These are phyloP conservation scores for Psammodynastes pulverulentus DNA, from an alignment of 2,113 vertebrate genomes.

Conservation along the genomic window DNA sequence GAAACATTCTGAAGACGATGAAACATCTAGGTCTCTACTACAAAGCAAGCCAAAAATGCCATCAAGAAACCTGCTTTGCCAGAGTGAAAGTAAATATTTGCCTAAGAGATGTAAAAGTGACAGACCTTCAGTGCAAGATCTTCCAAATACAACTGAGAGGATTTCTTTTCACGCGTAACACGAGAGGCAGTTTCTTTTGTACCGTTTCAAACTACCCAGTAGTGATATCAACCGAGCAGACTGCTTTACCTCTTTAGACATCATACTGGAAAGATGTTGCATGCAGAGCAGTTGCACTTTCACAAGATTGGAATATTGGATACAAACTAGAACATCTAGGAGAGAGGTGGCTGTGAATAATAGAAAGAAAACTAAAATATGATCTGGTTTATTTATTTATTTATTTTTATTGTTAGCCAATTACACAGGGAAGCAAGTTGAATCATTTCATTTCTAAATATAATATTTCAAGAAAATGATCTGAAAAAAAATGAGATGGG, in stretches of 20 bases:
- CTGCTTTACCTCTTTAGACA: neutral
- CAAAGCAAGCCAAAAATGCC: neutral
- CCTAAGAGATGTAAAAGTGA: constrained; percentile 28
- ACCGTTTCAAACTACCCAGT: neutral
- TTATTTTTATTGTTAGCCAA: neutral
- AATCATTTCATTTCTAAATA: neutral
- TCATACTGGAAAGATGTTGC: constrained; percentile 3
- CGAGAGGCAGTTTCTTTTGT: neutral
- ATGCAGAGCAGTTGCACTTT: constrained; percentile 4
- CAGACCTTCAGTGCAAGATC: neutral
- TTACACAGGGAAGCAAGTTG: constrained; percentile 10
- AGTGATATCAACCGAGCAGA: neutral
- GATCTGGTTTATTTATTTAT: neutral
- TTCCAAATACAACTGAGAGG: constrained; percentile 16
- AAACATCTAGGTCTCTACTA: constrained; percentile 17
- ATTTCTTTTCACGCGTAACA: constrained; percentile 3
- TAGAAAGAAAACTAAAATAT: constrained; percentile 11
- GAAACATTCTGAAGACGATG: neutral
- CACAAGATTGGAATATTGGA: neutral
- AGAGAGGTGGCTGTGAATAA: neutral
- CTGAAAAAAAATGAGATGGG: neutral
- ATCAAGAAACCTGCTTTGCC: neutral
- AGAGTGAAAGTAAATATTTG: constrained; percentile 31
- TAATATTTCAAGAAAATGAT: neutral
- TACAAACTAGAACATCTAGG: neutral